Conservation (phyloP, 2,113 vertebrate species). For the Apteryx mantelli region DNA sequence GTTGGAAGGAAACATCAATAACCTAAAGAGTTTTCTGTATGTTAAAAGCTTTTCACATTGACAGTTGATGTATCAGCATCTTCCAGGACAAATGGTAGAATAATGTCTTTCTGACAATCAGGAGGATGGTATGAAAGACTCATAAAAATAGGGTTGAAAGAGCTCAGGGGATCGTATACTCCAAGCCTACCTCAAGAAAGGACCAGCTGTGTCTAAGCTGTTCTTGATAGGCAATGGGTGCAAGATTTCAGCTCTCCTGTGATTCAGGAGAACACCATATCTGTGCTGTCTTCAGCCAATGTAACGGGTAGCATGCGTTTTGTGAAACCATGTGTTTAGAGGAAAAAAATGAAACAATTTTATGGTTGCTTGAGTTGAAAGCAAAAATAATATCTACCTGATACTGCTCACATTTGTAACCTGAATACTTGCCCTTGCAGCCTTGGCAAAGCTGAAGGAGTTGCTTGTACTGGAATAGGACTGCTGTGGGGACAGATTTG, state of each 20-base stretch:
- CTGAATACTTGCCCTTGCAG: neutral
- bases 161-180: neutral
- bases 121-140: neutral
- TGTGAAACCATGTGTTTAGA: neutral
- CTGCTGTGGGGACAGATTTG: neutral
- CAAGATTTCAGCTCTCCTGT: neutral
- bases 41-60: neutral
- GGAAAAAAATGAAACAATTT: neutral
- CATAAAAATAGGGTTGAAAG: neutral
- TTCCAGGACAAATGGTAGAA: neutral
- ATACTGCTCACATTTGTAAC: neutral
- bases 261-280: neutral
- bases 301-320: rapidly evolving
- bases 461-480: neutral
- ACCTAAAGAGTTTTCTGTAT: neutral
- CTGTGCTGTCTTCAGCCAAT: neutral
- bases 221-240: neutral
- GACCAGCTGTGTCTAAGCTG: neutral
- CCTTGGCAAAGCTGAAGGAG: neutral
- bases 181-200: neutral
- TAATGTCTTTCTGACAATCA: neutral
- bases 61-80: neutral
- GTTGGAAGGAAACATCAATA: neutral
- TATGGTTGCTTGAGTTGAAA: neutral
- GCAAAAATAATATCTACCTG: neutral